Percentiles rank a stretch among this genome's conserved stretches.
Evolutionary conservation across 2,113 vertebrate genomes (phyloP).

Genomic region (Hoplias malabaricus): DNA sequence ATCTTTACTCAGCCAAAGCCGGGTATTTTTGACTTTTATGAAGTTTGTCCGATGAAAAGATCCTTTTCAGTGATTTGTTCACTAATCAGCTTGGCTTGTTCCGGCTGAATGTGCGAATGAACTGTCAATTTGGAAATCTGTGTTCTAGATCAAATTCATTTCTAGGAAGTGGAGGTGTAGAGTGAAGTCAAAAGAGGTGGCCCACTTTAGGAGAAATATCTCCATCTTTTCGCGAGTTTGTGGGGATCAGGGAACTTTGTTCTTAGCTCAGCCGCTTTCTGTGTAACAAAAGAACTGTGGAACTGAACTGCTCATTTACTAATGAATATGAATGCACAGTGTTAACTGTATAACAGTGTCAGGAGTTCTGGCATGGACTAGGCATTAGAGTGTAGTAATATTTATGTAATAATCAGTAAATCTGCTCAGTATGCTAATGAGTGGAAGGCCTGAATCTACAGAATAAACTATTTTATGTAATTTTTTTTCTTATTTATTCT

Average conservation of each 20-base stretch:
- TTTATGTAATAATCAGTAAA: no score
- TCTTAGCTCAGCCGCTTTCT: not conserved
- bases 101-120: slow-evolving; percentile 24
- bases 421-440: no score
- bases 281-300: slow-evolving; percentile 1
- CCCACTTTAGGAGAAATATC: slow-evolving; percentile 6
- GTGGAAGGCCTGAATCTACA: no score
- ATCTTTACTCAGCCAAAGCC: slow-evolving; percentile 33
- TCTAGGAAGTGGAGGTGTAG: slow-evolving; percentile 20
- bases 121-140: slow-evolving; percentile 34
- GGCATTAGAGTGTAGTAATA: no score
- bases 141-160: slow-evolving; percentile 42
- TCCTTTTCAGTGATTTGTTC: slow-evolving; percentile 39
- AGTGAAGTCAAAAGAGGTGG: slow-evolving; percentile 4
- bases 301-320: slow-evolving; percentile 6
- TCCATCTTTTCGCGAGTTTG: slow-evolving; percentile 16
- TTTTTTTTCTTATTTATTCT: no score
- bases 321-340: not conserved
- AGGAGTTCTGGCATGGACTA: no score
- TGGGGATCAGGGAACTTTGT: slow-evolving; percentile 33
- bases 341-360: not conserved
- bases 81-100: slow-evolving; percentile 52
- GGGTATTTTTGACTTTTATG: slow-evolving; percentile 45
- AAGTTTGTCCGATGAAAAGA: slow-evolving; percentile 50
- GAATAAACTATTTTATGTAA: no score